These are phyloP conservation scores for Erebia palarica DNA, from an alignment of 2,888 invertebrate species.

Conservation along the genomic window DNA sequence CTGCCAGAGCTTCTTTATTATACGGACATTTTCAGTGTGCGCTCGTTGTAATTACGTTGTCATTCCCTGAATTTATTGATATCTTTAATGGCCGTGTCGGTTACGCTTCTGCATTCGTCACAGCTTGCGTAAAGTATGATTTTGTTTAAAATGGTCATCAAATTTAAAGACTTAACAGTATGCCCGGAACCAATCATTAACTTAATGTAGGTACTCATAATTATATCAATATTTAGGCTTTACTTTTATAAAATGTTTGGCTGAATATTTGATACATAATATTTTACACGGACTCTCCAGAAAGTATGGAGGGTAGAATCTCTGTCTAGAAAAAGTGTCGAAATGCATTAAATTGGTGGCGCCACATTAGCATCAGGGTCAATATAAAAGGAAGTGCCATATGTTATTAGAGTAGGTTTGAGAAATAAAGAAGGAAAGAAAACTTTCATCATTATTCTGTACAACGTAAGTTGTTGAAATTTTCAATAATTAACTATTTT, in stretches of 20 bases:
- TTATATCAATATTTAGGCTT: constrained; percentile 4
- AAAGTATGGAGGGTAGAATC: too few relatives aligned
- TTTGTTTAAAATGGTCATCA: constrained; percentile 37
- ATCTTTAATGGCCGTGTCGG: constrained; percentile 64
- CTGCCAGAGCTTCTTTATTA: constrained; percentile 51
- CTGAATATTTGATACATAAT: neutral
- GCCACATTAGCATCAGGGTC: too few relatives aligned
- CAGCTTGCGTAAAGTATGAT: constrained; percentile 41
- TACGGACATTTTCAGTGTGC: constrained; percentile 59
- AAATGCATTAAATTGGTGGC: too few relatives aligned
- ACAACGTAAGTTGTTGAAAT: too few relatives aligned
- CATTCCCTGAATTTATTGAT: constrained; percentile 64
- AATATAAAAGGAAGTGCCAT: too few relatives aligned
- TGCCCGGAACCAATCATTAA: constrained; percentile 10
- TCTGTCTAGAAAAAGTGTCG: too few relatives aligned
- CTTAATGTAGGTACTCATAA: neutral
- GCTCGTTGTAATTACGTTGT: constrained; percentile 64
- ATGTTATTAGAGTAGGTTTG: too few relatives aligned
- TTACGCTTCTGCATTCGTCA: constrained; percentile 56
- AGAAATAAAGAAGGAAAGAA: too few relatives aligned
- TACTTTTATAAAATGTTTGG: neutral
- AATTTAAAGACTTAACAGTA: constrained; percentile 32
- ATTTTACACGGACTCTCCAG: neutral
- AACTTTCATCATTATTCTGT: too few relatives aligned
- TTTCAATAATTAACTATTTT: too few relatives aligned